These are phyloP conservation scores for Heterotis niloticus DNA, from an alignment of 2,113 vertebrate genomes.

Conservation along the genomic window DNA sequence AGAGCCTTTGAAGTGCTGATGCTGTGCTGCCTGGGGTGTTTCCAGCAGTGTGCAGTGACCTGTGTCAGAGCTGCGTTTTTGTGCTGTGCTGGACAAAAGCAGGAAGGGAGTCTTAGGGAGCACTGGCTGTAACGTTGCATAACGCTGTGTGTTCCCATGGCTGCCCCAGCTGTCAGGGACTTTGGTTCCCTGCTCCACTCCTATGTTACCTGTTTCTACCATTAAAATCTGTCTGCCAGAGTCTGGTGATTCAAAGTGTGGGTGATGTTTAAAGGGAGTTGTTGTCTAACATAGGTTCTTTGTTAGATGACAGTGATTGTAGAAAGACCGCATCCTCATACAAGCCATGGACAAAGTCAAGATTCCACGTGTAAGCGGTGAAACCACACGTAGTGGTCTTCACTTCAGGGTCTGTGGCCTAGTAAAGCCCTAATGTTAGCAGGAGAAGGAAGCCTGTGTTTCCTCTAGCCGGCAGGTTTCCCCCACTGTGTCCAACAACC, in stretches of 20 bases:
- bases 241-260: not conserved
- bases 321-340: not conserved
- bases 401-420: not conserved
- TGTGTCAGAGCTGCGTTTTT: slow-evolving; percentile 16
- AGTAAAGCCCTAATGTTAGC: not conserved
- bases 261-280: not conserved
- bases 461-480: slow-evolving; percentile 35
- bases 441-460: slow-evolving; percentile 40
- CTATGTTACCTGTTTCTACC: too few species aligned
- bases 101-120: slow-evolving; percentile 67
- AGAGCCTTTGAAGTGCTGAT: not conserved
- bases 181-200: not conserved
- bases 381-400: not conserved
- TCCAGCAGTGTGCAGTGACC: slow-evolving; percentile 5
- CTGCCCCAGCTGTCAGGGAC: slow-evolving; percentile 4
- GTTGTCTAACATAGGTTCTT: not conserved
- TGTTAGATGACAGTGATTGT: not conserved
- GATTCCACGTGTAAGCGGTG: not conserved
- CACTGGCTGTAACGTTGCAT: slow-evolving; percentile 64
- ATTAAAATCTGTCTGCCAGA: not conserved
- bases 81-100: slow-evolving; percentile 61
- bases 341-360: not conserved
- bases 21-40: not conserved
- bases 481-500: slow-evolving; percentile 4
- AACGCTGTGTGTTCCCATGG: slow-evolving; percentile 61